Conservation (phyloP, 2,888 invertebrate genomes). For the Tinea trinotella region DNA sequence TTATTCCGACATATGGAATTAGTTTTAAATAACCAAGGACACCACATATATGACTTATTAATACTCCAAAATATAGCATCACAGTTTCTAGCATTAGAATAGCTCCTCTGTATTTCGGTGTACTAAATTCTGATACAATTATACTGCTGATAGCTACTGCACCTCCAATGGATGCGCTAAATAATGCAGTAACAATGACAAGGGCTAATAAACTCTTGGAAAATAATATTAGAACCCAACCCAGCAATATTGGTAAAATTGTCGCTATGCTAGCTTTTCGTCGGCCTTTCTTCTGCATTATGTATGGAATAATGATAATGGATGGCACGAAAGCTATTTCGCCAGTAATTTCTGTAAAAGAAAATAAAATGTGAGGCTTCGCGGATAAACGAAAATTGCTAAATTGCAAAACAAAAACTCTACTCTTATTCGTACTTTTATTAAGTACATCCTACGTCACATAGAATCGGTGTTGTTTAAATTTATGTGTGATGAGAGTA, state of each 20-base stretch:
- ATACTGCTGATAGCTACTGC: slow-evolving; percentile 28
- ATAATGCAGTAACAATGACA: slow-evolving; percentile 25
- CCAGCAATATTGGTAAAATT: slow-evolving; percentile 26
- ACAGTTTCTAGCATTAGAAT: slow-evolving; percentile 28
- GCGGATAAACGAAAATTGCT: background rate
- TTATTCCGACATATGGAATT: slow-evolving; percentile 24
- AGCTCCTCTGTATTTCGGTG: slow-evolving; percentile 25
- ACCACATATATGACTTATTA: slow-evolving; percentile 26
- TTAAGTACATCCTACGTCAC: no score
- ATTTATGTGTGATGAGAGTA: no score
- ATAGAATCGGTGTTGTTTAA: no score
- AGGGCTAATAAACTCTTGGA: slow-evolving; percentile 21
- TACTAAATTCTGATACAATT: slow-evolving; percentile 27
- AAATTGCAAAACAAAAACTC: no score
- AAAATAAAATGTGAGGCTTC: slow-evolving; percentile 20
- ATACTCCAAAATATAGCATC: slow-evolving; percentile 27
- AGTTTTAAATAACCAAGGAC: slow-evolving; percentile 24
- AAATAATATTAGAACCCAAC: slow-evolving; percentile 22
- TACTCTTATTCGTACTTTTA: no score
- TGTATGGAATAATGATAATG: slow-evolving; percentile 27
- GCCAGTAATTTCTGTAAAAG: slow-evolving; percentile 27
- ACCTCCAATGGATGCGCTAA: slow-evolving; percentile 27
- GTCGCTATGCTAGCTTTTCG: slow-evolving; percentile 26
- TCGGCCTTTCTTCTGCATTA: slow-evolving; percentile 28
- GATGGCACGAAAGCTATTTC: slow-evolving; percentile 28